Base-by-base conservation (phyloP, 2,113 vertebrate species). In the Fukomys damarensis region DNA sequence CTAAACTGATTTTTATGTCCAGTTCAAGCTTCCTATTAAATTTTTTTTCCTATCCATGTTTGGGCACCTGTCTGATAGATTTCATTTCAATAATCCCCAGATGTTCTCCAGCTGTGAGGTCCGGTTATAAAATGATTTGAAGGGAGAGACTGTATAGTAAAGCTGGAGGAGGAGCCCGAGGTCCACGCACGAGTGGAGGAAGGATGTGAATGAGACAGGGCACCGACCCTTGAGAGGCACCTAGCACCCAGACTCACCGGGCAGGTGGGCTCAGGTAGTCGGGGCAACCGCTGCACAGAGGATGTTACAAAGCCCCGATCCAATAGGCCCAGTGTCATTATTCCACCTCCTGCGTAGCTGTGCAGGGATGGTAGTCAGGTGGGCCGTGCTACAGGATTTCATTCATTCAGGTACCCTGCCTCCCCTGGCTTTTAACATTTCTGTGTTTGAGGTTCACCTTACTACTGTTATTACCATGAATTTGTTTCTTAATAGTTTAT, bases 221-320 rank as follows among this genome's bases (percentile, higher is more conserved):
- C 4, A 11, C 17, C 2, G 24, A 82, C 54, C 49, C 46, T 54
- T 3, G 10, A 32, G 32, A 8, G 43, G 38, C 17, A 58, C 11
- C 4, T 22, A 20, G 19, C n/a, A 30, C 2, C 17, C 28, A 30
- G 41, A 41, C 3, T 30, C 11, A 11, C 4, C 13, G n/a, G 32
- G 35, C 41, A 41, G 68, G 68, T 72, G 30, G 24, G 5, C 30
- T 28, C 24, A 20, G 41, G 8, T 32, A 32, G 22, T 4, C 41
- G 20, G 43, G 35, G 32, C 2, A 5, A 7, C 0, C 22, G 19
- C 32, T 59, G 1, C 41, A 77, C 19, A 28, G 4, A 1, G 24
- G 43, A 17, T 5, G 22, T 20, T 56, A 3, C 3, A 5, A 35
- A 16, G 12, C 20, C 28, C n/a, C 4, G 2, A 9, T 19, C 38